These are phyloP conservation scores for Anticlea derivata DNA, from an alignment of 2,888 invertebrate genomes.

Conservation along the genomic window DNA sequence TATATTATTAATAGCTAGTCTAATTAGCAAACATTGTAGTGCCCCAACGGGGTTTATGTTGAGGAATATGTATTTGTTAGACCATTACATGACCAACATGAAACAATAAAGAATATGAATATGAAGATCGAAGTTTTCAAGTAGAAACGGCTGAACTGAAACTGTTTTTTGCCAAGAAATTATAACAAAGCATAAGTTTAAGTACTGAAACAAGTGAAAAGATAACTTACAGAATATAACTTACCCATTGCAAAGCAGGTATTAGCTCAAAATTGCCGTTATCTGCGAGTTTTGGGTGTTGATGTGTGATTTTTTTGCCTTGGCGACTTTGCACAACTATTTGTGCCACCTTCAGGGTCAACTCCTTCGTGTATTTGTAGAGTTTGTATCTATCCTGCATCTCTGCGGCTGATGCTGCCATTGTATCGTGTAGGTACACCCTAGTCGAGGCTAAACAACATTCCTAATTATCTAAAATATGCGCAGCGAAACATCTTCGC, in stretches of 20 bases:
- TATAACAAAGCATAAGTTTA: too few relatives aligned
- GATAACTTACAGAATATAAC: constrained; percentile 23
- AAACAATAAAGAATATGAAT: too few relatives aligned
- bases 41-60: too few relatives aligned
- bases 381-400: constrained; percentile 89
- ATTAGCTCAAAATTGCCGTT: constrained; percentile 48
- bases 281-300: constrained; percentile 51
- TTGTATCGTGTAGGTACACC: constrained; percentile 39
- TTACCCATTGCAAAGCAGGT: constrained; percentile 70
- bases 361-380: constrained; percentile 94
- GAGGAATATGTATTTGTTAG: too few relatives aligned
- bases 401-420: constrained; percentile 60
- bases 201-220: too few relatives aligned
- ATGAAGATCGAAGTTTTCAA: too few relatives aligned
- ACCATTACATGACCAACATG: too few relatives aligned
- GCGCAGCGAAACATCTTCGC: constrained; percentile 38
- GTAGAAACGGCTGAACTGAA: too few relatives aligned
- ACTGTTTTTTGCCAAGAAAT: too few relatives aligned
- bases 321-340: constrained; percentile 96
- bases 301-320: constrained; percentile 89
- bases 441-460: constrained; percentile 25
- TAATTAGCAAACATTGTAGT: too few relatives aligned
- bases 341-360: constrained; percentile 94
- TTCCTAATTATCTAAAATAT: constrained; percentile 37
- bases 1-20: neutral